These are phyloP conservation scores for Propithecus perrieri DNA, from an alignment of 2,797 vertebrate species.

Conservation along the genomic window DNA sequence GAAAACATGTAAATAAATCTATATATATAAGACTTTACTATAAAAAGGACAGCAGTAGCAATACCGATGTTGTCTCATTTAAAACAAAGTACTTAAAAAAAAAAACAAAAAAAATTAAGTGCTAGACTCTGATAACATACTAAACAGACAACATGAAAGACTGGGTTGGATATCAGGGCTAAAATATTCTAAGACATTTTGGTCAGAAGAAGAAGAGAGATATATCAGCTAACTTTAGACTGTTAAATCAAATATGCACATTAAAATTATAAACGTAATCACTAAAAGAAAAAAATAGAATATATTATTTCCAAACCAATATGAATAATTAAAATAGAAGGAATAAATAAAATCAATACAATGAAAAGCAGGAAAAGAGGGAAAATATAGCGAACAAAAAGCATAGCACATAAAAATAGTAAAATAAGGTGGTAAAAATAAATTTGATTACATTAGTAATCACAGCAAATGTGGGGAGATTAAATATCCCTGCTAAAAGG, in stretches of 20 bases:
- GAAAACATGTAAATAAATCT: background rate
- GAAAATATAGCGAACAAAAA: background rate
- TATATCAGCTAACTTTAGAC: background rate
- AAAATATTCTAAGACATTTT: background rate
- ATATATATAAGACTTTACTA: background rate
- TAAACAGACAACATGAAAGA: background rate
- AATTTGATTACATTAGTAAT: background rate
- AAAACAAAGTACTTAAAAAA: background rate
- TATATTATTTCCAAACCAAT: background rate
- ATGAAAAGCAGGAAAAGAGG: background rate
- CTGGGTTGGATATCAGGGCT: background rate
- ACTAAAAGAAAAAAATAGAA: background rate
- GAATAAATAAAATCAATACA: background rate
- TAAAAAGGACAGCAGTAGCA: background rate
- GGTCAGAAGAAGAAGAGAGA: background rate
- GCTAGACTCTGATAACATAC: background rate
- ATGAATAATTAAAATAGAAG: background rate
- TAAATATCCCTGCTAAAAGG: background rate
- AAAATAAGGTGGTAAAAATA: background rate
- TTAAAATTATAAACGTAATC: conserved; percentile 22
- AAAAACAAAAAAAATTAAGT: background rate
- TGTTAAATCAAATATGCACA: background rate
- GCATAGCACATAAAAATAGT: background rate
- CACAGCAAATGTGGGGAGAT: background rate
- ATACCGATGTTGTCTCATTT: background rate